These are phyloP conservation scores for Papilio dardanus DNA, from an alignment of 1,140 invertebrate species.

Conservation along the genomic window DNA sequence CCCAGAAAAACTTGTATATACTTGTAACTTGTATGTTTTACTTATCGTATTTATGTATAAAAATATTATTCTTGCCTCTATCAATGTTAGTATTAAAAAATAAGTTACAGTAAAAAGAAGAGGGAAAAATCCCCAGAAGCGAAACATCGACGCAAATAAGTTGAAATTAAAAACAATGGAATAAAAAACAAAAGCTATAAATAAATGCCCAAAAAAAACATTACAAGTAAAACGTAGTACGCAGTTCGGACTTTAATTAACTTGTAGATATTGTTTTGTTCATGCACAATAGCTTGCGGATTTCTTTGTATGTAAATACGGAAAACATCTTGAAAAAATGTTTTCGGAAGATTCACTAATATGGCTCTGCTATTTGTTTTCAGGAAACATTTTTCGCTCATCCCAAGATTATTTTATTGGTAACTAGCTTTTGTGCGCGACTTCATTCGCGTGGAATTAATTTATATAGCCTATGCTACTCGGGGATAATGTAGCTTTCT, in stretches of 20 bases:
- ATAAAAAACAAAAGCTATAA: neutral
- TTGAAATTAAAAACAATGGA: neutral
- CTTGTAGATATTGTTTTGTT: slow-evolving; percentile 16
- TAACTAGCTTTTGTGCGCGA: too few species aligned
- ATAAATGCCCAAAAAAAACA: neutral
- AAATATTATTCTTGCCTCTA: neutral
- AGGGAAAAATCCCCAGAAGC: neutral
- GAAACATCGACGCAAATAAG: neutral
- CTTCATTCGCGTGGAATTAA: too few species aligned
- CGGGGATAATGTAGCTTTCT: too few species aligned
- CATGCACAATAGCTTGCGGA: slow-evolving; percentile 5
- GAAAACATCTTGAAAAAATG: slow-evolving; percentile 1
- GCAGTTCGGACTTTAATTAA: slow-evolving; percentile 14
- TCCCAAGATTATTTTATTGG: neutral
- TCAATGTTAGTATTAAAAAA: too few species aligned
- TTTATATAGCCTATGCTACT: too few species aligned
- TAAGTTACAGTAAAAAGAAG: neutral
- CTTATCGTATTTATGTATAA: neutral
- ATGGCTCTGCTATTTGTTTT: neutral
- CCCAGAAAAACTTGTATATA: too few species aligned
- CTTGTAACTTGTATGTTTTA: too few species aligned
- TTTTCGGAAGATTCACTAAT: slow-evolving; percentile 1
- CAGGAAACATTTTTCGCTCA: neutral
- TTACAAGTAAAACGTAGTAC: neutral
- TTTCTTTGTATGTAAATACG: slow-evolving; percentile 16